A percentile compares a stretch with the other conserved stretches of the same genome.
These are phyloP conservation scores for Seriola quinqueradiata DNA, from an alignment of 2,113 vertebrate genomes.

Conservation along the genomic window DNA sequence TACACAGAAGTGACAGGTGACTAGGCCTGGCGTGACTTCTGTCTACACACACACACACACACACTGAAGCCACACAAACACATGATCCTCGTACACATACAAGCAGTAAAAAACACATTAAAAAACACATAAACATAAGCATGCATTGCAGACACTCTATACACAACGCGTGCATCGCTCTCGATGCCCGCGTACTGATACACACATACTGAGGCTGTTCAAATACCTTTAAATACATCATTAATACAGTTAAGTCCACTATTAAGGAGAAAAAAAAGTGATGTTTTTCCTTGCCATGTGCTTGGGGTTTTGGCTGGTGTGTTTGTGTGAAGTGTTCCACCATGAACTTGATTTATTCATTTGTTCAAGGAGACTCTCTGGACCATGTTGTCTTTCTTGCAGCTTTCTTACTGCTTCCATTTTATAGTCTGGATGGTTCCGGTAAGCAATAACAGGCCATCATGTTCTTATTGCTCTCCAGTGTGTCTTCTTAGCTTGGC, in stretches of 20 bases:
- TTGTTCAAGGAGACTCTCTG: constrained; percentile 33
- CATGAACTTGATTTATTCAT: constrained; percentile 61
- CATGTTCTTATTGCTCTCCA: constrained; percentile 53
- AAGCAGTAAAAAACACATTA: neutral
- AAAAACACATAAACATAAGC: constrained; percentile 3
- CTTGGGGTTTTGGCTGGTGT: constrained; percentile 27
- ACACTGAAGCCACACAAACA: constrained; percentile 36
- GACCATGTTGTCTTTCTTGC: constrained; percentile 34
- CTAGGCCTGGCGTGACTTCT: constrained; percentile 60
- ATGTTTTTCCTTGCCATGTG: constrained; percentile 17
- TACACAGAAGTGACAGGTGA: constrained; percentile 83
- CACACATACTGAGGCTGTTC: neutral
- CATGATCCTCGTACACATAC: neutral
- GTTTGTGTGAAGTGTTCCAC: constrained; percentile 39
- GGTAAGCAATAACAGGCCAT: constrained; percentile 56
- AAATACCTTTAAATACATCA: constrained; percentile 31
- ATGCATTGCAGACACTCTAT: neutral
- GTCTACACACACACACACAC: constrained; percentile 49
- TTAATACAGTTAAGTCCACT: constrained; percentile 22
- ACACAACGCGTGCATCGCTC: neutral
- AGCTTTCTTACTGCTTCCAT: constrained; percentile 19
- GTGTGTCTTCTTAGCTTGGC: constrained; percentile 41
- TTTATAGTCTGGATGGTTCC: constrained; percentile 26
- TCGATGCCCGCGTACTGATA: too few species aligned
- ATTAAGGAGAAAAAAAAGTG: constrained; percentile 2